A percentile compares a stretch with the other conserved stretches of the same genome.
These are phyloP conservation scores for Julus scanicus DNA, from an alignment of 2,888 invertebrate genomes.

Conservation along the genomic window DNA sequence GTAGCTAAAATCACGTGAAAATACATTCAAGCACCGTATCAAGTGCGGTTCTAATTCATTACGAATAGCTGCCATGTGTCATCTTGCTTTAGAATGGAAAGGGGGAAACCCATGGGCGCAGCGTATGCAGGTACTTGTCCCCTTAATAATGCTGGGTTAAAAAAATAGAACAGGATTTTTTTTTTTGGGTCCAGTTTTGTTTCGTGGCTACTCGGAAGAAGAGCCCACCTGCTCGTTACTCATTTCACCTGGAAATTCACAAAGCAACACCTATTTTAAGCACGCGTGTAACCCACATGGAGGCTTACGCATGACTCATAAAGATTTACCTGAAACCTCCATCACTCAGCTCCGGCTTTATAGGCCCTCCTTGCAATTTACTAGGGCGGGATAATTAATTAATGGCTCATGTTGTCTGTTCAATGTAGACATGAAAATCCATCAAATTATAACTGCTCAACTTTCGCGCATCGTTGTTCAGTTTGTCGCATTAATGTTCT, in stretches of 20 bases:
- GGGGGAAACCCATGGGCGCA: constrained; percentile 4
- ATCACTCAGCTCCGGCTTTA: constrained; percentile 11
- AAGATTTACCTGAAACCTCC: background rate
- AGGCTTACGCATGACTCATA: background rate
- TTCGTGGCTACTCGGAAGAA: background rate
- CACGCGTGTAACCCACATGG: background rate
- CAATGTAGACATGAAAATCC: background rate
- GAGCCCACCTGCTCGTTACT: constrained; percentile 33
- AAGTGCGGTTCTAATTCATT: background rate
- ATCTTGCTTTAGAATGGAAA: background rate
- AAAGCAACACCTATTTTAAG: constrained; percentile 1
- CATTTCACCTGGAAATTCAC: constrained; percentile 28
- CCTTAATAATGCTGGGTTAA: background rate
- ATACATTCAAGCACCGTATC: background rate
- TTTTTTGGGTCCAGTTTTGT: background rate
- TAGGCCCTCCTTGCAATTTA: background rate
- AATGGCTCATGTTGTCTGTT: background rate
- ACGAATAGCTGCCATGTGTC: background rate
- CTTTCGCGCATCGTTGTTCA: background rate
- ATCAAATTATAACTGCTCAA: background rate
- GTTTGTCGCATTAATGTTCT: background rate
- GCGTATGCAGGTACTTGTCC: background rate
- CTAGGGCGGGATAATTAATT: background rate
- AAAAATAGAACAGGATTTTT: background rate
- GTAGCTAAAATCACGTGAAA: background rate